Evolutionary conservation across 1,140 invertebrate genomes (phyloP), one percentile per base, ranked within the genome.

Genomic region (Aphidius gifuensis): DNA sequence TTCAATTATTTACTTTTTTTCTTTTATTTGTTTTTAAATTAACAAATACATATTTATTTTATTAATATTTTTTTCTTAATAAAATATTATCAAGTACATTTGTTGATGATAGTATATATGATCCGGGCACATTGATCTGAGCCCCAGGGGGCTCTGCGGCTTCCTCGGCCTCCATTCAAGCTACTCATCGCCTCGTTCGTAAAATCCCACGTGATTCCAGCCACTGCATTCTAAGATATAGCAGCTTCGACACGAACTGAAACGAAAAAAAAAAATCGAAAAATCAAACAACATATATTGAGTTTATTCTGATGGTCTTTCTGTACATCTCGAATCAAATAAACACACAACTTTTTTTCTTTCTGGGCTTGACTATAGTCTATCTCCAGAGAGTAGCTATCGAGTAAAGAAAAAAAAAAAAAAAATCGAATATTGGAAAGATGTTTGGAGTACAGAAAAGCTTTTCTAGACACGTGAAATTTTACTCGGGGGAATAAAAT

Each of bases 151-250:
- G 77, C 78, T 78, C 78, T 72, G 74, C 74, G 65, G 69, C 70
- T 77, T 79, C 78, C 71, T 80, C 77, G 72, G 77, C 70, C 75
- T 80, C 78, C 78, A 79, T 79, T 77, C 73, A 75, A 72, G 58
- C 66, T 68, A 75, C 71, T 78, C 76, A 80, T 79, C 71, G 75
- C 71, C 73, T 76, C 69, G 71, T 73, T 62, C 43, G 48, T 50
- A 54, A 58, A 57, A 69, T 67, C 60, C 63, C 56, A 38, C 54
- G 51, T 50, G 62, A 64, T 67, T 67, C 57, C 45, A 51, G 56
- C 11, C 57, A 54, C 60, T 61, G 57, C 62, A 64, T 62, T 64
- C 43, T 49, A 53, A n/a, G 39, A 9, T 48, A 32, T 32, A 32
- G 23, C 23, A 32, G 23, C 23, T 32, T 32, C 4, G 23, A 32